Base-by-base conservation (phyloP, 2,888 invertebrate genomes). In the Chironomus riparius region DNA sequence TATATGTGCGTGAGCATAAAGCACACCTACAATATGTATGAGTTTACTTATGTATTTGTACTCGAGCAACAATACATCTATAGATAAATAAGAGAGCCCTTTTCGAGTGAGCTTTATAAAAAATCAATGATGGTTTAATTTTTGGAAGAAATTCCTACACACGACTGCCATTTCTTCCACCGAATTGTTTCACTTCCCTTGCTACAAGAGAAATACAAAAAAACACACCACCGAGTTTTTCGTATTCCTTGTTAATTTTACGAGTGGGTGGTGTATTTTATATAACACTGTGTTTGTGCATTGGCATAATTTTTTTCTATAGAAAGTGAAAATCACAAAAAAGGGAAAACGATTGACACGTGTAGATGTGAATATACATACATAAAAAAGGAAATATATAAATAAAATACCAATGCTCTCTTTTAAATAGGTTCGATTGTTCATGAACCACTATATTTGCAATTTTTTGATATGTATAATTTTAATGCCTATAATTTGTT, bases 321-420 rank as follows among this genome's bases (percentile, higher is more conserved):
- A 21, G 65, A 65, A 65, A 65, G 65, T 65, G 65, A 65, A 65
- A 65, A 65, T 10, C 65, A 65, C 24, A 65, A 65, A n/a, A 65
- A 65, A 65, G 65, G 65, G 65, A 65, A 65, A 65, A 24, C 65
- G 65, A 65, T 65, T 24, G 65, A 65, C 65, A 65, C 65, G 65
- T 22, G 65, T 65, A 56, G 56, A 56, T 56, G 18, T 15, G 38
- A 10, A 15, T 18, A 4, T 56, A 4, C 6, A 56, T 56, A 4
- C 15, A 50, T 15, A 5, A 6, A n/a, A 1, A 28, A 50, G 50
- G 13, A 50, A 13, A 50, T 50, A 50, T 50, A 15, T 15, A n/a
- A 15, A 50, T 1, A 15, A 4, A 50, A 15, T 15, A 15, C 50
- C n/a, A 15, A 5, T 18, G 18, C 15, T 18, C 56, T 56, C 7